Conservation (phyloP, 2,113 vertebrate genomes). For the Elachura formosa region DNA sequence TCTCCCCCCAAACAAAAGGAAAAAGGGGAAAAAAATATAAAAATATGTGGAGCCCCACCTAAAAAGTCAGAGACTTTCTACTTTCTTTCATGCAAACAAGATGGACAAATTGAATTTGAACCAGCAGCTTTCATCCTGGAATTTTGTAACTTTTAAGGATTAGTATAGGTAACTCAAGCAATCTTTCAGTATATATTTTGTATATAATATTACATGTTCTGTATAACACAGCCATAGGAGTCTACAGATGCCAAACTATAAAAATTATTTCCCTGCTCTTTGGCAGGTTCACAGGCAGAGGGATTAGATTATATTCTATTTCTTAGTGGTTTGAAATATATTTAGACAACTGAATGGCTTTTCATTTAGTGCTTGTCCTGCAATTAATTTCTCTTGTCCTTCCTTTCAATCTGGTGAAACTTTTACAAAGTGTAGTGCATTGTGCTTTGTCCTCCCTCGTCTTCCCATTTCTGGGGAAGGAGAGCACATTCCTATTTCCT, state of each 20-base stretch:
- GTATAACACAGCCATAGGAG: background rate
- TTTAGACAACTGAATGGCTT: slow-evolving; percentile 40
- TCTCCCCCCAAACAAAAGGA: background rate
- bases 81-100: background rate
- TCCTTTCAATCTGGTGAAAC: background rate
- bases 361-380: background rate
- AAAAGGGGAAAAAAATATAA: background rate
- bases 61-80: background rate
- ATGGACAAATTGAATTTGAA: background rate
- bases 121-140: background rate
- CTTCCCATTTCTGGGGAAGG: background rate
- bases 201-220: background rate
- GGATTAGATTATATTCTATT: background rate
- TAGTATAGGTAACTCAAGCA: background rate
- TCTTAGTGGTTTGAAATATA: background rate
- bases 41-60: background rate
- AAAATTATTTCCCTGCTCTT: background rate
- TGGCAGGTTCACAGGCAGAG: background rate
- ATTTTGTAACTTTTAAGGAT: background rate
- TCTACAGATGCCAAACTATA: background rate
- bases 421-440: background rate
- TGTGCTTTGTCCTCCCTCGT: slow-evolving; percentile 18
- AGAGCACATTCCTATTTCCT: background rate
- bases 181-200: background rate
- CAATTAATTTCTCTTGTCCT: slow-evolving; percentile 5